phyloP scores from a whole-genome alignment of 2,113 vertebrate genomes.

The Talpa occidentalis region DNA sequence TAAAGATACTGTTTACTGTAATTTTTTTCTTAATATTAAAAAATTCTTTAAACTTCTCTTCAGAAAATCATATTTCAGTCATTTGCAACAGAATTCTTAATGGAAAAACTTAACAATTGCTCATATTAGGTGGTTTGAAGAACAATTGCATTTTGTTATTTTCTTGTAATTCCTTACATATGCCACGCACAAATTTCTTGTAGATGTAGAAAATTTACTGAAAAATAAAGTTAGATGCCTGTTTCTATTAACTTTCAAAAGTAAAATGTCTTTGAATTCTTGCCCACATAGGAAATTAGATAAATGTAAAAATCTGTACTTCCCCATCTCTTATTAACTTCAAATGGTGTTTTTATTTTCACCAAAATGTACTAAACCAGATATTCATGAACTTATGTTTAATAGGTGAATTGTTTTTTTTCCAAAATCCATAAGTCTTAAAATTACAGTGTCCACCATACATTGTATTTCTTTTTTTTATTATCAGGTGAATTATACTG shows the following conservation, averaged over 20 bases:
- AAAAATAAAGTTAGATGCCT: neutral
- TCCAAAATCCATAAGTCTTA: neutral
- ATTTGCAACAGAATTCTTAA: neutral
- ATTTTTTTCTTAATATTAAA: neutral
- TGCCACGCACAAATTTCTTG: neutral
- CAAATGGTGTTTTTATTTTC: neutral
- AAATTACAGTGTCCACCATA: neutral
- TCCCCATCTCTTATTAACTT: neutral
- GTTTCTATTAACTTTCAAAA: conserved; percentile 20
- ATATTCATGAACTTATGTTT: neutral
- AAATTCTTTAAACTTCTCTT: neutral
- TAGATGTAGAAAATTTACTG: neutral
- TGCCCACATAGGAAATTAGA: neutral
- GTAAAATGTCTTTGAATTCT: neutral
- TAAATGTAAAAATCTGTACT: neutral
- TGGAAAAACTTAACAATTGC: neutral
- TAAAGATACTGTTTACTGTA: neutral
- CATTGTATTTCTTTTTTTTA: conserved; percentile 49
- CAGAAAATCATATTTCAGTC: neutral
- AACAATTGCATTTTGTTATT: neutral
- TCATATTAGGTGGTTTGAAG: neutral
- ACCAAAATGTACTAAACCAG: neutral
- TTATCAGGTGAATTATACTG: conserved; percentile 56
- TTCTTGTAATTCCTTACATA: neutral
- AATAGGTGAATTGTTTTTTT: neutral